Base-by-base conservation (phyloP, 2,888 invertebrate genomes). In the Deilephila porcellus region DNA sequence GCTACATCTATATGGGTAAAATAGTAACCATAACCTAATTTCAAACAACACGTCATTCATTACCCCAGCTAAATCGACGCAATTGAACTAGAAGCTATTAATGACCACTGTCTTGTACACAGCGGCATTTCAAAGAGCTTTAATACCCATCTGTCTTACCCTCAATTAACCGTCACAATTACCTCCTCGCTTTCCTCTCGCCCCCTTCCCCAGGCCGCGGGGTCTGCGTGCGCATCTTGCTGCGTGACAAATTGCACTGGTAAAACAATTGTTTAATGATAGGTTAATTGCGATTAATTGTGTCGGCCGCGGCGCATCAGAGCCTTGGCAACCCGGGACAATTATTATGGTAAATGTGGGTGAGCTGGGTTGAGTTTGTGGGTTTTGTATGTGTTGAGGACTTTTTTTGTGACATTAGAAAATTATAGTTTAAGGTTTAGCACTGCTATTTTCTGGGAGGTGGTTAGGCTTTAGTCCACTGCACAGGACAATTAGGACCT, bases 231-330 rank as follows among this genome's bases (percentile, higher is more conserved):
- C 82, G 78, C 79, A 63, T 20, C 56, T n/a, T 52, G 74, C 76
- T 88, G 87, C 90, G 88, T 90, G 88, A 89, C 89, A 87, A 90
- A 90, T 90, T 89, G 87, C 83, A 77, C 79, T 78, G 81, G 80
- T 79, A 80, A 83, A 85, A 83, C 82, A 79, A 79, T 77, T 78
- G 78, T 82, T 81, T 88, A 88, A 89, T 85, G 85, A 89, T 87
- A 86, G 86, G 87, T 88, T 89, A 90, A 90, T 90, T 88, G 87
- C 83, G 74, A 74, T 77, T 89, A 88, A 90, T 90, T 90, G 85
- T 85, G 76, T 79, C 19, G 59, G 14, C 32, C 34, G 19, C n/a
- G 5, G n/a, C 59, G 25, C 25, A 6, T 34, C 59, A 59, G 64
- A 56, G 20, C 53, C 14, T 25, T 32, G 11, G 45, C 45, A 45